Percentiles rank a stretch among this genome's conserved stretches.
Evolutionary conservation across 2,797 vertebrate species (phyloP).

Genomic region (Scolopax rusticola): DNA sequence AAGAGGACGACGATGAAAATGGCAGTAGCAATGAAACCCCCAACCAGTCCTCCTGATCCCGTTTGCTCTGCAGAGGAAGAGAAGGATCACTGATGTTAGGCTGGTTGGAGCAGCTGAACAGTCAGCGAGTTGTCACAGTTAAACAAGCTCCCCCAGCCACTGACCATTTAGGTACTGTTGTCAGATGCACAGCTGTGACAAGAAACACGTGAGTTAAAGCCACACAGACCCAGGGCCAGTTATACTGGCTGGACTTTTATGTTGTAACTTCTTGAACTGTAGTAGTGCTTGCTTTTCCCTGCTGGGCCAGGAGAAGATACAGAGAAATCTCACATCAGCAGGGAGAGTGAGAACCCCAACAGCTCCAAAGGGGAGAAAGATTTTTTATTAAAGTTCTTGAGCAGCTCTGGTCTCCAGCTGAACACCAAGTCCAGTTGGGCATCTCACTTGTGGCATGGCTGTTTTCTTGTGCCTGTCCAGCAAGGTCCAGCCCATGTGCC

Average conservation of each 20-base stretch:
- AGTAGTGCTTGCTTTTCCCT: neutral
- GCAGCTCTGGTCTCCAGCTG: neutral
- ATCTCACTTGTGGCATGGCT: neutral
- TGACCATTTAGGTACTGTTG: rapidly evolving
- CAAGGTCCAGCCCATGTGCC: neutral
- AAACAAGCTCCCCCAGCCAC: neutral
- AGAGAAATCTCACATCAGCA: neutral
- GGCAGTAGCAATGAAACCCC: neutral
- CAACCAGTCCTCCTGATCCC: neutral
- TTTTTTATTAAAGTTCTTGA: neutral
- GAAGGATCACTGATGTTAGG: neutral
- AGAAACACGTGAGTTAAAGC: neutral
- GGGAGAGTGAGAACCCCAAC: neutral
- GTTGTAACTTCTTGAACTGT: neutral
- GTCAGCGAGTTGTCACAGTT: neutral
- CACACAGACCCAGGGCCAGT: neutral
- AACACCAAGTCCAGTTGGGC: neutral
- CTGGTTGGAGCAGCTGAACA: neutral
- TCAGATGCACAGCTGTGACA: neutral
- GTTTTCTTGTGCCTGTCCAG: neutral
- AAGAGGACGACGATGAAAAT: neutral
- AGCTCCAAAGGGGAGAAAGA: neutral
- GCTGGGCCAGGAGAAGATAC: neutral
- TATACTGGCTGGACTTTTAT: neutral
- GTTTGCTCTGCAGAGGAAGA: neutral